phyloP scores from a whole-genome alignment of 2,113 vertebrate genomes.

The Halichoeres trimaculatus region DNA sequence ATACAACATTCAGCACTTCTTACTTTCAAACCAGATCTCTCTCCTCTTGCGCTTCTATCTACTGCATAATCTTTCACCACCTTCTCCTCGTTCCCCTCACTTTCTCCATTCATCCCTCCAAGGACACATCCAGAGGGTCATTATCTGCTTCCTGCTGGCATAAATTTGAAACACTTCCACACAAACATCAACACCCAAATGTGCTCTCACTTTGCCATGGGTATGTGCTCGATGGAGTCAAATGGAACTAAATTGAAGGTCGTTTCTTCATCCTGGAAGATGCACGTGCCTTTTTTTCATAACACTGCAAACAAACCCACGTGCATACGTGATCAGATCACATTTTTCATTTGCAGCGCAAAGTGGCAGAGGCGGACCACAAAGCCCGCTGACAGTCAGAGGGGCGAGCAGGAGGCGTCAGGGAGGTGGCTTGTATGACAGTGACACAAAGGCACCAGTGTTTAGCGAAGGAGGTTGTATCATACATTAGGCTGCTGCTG shows the following conservation, averaged over 20 bases:
- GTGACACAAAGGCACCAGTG: slow-evolving; percentile 65
- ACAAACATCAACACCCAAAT: slow-evolving; percentile 22
- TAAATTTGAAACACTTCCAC: slow-evolving; percentile 43
- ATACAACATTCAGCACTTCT: slow-evolving; percentile 20
- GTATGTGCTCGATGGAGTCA: slow-evolving; percentile 31
- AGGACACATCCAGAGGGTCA: slow-evolving; percentile 59
- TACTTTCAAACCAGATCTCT: slow-evolving; percentile 31
- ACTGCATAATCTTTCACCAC: slow-evolving; percentile 40
- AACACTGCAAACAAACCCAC: slow-evolving; percentile 6
- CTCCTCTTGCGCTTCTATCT: slow-evolving; percentile 28
- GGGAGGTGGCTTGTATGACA: slow-evolving; percentile 64
- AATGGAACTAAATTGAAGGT: slow-evolving; percentile 24
- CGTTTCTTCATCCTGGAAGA: neutral
- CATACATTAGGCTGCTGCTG: slow-evolving; percentile 60
- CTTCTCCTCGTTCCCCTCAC: slow-evolving; percentile 32
- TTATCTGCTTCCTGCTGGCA: slow-evolving; percentile 52
- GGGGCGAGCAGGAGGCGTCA: slow-evolving; percentile 30
- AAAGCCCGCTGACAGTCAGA: slow-evolving; percentile 33
- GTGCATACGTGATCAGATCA: neutral
- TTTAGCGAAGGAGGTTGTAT: slow-evolving; percentile 66
- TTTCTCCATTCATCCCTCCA: slow-evolving; percentile 48
- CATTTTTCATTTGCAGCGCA: slow-evolving; percentile 21
- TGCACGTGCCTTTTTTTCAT: neutral
- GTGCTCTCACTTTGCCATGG: slow-evolving; percentile 17
- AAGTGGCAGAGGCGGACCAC: slow-evolving; percentile 7